Evolutionary conservation across 2,888 invertebrate genomes (phyloP), one percentile per base, ranked within the genome.

Genomic region (Halocaridina rubra): DNA sequence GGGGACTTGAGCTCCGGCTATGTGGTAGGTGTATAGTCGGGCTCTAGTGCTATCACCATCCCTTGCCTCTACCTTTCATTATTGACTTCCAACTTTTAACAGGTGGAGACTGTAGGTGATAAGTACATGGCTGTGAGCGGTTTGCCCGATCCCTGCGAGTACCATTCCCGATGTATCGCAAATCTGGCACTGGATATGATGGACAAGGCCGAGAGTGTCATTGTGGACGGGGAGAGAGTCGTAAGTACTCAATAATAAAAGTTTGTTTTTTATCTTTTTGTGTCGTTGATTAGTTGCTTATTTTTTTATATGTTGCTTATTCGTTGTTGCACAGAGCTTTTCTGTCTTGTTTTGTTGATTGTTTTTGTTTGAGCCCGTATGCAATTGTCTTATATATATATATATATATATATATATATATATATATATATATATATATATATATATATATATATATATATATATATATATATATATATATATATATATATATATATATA

Each of bases 101-200:
- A 98, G 98, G 98, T 98, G 86, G 98, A 98, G 92, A 98, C 98
- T 13, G 97, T 98, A 27, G 98, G 98, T 85, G 98, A 98, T 91
- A 98, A 98, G 91, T 98, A 98, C 91, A 98, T 98, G 98, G 97
- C 98, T 0, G 98, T 98, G 0, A 97, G 97, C 89, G 98, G 98
- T 69, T 92, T 98, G 78, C 98, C 98, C 0, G 97, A 98, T 90
- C 95, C 95, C 8, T 97, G 97, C 90, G 94, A 94, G 81, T 95
- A 95, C 57, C 98, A 98, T 90, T 97, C 98, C 16, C 94, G 95
- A 89, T 97, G 97, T 90, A 98, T 98, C 90, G 97, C 96, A 0
- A 93, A 94, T 85, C 92, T 98, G 46, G 98, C 98, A 7, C 92
- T 98, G 29, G 98, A 98, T 90, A 97, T 98, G 96, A 97, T 98